Base-by-base conservation (phyloP, 2,888 invertebrate genomes). In the Drosophila kambysellisi region DNA sequence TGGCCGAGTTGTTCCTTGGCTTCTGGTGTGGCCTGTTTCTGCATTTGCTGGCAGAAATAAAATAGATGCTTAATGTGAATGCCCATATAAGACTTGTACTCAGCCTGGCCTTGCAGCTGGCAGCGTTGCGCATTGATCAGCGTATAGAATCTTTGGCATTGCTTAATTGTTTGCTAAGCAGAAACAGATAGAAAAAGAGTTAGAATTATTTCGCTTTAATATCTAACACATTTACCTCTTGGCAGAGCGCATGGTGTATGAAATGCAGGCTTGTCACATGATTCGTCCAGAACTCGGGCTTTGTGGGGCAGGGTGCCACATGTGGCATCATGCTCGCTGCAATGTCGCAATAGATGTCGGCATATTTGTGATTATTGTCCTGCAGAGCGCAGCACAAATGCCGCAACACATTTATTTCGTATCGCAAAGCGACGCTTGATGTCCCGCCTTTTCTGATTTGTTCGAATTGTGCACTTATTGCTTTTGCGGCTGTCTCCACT, bases 321-420 rank as follows among this genome's bases (percentile, higher is more conserved):
- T 82, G 65, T 2, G 86, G 83, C 56, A 79, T 56, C 68, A 92
- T 68, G 2, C 59, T 25, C 0, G 52, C 76, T 20, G 81, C 77
- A 32, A 92, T 89, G 15, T 83, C 78, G 58, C 81, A 88, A 57
- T 84, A 92, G 3, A 91, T 62, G 8, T 84, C 80, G 3, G 78
- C 72, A 69, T 92, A 68, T 58, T 80, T 73, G 6, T 80, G 73
- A 0, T 35, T 68, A 41, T 83, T 79, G 4, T 81, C 84, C 54
- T 78, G 70, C 43, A 82, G 53, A 2, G 78, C 80, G 6, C 61
- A 57, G 60, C 91, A 89, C 20, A 91, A 59, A 12, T 74, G 57
- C 41, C 81, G 77, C 41, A 90, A 30, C 7, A 89, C 66, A 29
- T 53, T 64, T 15, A 83, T 46, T 6, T 83, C 83, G 46, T 81